Conservation (phyloP, 1,140 invertebrate genomes). For the Drosophila parvula region DNA sequence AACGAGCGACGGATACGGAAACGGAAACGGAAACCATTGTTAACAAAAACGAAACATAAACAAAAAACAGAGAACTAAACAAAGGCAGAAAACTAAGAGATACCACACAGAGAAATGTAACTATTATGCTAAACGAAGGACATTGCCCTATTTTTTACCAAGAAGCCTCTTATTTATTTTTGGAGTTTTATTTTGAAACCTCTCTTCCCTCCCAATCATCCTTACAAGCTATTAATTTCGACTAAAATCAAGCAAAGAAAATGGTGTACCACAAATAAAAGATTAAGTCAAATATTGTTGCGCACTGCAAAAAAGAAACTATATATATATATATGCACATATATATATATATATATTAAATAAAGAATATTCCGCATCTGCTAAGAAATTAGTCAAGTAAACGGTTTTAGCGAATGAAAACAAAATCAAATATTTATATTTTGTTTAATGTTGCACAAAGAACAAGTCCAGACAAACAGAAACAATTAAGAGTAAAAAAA, state of each 20-base stretch:
- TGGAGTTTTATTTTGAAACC: background rate
- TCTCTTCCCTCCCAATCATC: background rate
- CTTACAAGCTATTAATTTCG: background rate
- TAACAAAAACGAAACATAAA: constrained; percentile 34
- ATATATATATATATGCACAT: background rate
- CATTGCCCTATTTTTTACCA: background rate
- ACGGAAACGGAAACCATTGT: constrained; percentile 32
- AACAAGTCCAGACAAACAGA: constrained; percentile 35
- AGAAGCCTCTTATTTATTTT: background rate
- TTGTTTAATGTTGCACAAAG: constrained; percentile 62
- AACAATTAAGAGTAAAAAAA: constrained; percentile 23
- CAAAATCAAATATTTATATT: constrained; percentile 52
- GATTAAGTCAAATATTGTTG: constrained; percentile 22
- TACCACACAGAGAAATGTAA: constrained; percentile 13
- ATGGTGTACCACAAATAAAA: constrained; percentile 2
- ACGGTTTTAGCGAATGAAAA: constrained; percentile 25
- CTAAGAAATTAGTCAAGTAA: constrained; percentile 4
- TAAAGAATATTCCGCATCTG: constrained; percentile 9
- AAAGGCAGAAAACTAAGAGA: background rate
- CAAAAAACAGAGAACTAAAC: constrained; percentile 8
- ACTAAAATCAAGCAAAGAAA: constrained; percentile 9
- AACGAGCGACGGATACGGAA: constrained; percentile 33
- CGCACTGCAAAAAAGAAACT: constrained; percentile 15
- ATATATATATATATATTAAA: background rate
- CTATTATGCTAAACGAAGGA: constrained; percentile 39